phyloP scores from a whole-genome alignment of 2,888 invertebrate genomes.

The Metacarcinus magister region DNA sequence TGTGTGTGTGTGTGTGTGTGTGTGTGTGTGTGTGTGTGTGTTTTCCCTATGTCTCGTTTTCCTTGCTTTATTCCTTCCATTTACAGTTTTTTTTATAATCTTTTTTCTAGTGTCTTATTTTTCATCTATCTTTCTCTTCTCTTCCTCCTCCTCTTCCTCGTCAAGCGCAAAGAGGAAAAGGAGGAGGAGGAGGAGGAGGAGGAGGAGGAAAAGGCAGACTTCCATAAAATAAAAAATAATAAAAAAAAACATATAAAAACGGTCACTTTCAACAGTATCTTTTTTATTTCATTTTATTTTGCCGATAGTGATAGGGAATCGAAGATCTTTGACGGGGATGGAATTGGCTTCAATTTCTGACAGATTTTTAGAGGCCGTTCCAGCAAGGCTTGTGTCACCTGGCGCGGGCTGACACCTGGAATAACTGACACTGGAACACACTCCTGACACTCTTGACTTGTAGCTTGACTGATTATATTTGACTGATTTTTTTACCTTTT shows the following conservation, averaged over 20 bases:
- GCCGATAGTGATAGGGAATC: neutral
- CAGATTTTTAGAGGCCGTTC: neutral
- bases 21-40: slow-evolving; percentile 3
- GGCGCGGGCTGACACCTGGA: neutral
- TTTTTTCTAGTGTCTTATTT: neutral
- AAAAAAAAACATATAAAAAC: neutral
- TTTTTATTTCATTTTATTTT: neutral
- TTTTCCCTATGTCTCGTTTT: neutral
- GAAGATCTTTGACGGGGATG: neutral
- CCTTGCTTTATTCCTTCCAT: neutral
- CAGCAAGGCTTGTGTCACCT: neutral
- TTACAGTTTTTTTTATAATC: neutral
- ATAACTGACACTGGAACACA: too few relatives aligned
- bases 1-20: slow-evolving; percentile 26
- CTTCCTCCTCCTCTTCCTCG: neutral
- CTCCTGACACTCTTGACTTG: too few relatives aligned
- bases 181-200: neutral
- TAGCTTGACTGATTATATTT: too few relatives aligned
- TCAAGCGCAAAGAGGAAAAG: neutral
- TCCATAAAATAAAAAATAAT: neutral
- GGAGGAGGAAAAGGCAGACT: neutral
- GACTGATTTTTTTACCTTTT: too few relatives aligned
- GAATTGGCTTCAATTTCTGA: slow-evolving; percentile 26
- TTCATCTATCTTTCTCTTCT: neutral
- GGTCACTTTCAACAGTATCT: neutral